These are phyloP conservation scores for Lepus timidus DNA, from an alignment of 2,113 vertebrate species.

Conservation along the genomic window DNA sequence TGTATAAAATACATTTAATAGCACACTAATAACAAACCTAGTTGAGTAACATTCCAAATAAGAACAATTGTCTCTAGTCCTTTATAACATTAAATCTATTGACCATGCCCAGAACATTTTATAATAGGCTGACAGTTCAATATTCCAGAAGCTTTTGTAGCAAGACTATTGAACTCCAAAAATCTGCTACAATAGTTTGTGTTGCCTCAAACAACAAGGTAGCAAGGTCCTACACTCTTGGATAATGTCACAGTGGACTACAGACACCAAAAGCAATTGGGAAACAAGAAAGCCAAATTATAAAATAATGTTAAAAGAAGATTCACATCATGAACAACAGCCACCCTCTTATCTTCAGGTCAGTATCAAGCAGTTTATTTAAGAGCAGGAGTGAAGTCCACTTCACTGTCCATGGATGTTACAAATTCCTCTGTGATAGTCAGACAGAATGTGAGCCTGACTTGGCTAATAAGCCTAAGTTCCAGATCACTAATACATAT, in stretches of 20 bases:
- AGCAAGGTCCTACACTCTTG: not conserved
- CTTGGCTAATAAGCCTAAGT: not conserved
- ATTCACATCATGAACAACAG: conserved; percentile 3
- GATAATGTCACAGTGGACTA: not conserved
- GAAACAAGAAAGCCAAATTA: not conserved
- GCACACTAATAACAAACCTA: not conserved
- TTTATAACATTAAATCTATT: not conserved
- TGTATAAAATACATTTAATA: not conserved
- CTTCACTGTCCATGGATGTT: not conserved
- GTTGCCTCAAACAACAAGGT: not conserved
- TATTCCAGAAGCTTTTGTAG: not conserved
- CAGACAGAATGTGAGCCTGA: not conserved
- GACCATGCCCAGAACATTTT: not conserved
- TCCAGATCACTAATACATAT: not conserved
- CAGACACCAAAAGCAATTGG: conserved; percentile 42
- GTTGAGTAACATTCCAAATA: not conserved
- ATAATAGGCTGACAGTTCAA: not conserved
- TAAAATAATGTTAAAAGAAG: conserved; percentile 27
- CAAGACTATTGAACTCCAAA: not conserved
- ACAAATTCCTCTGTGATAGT: conserved; percentile 13
- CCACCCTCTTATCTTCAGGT: not conserved
- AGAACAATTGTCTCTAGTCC: not conserved
- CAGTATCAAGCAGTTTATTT: conserved; percentile 36
- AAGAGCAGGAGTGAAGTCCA: not conserved
- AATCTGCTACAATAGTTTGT: not conserved